Percentiles rank a stretch among this genome's conserved stretches.
Conservation (phyloP, 2,113 vertebrate species). For the Sclerurus mexicanus region DNA sequence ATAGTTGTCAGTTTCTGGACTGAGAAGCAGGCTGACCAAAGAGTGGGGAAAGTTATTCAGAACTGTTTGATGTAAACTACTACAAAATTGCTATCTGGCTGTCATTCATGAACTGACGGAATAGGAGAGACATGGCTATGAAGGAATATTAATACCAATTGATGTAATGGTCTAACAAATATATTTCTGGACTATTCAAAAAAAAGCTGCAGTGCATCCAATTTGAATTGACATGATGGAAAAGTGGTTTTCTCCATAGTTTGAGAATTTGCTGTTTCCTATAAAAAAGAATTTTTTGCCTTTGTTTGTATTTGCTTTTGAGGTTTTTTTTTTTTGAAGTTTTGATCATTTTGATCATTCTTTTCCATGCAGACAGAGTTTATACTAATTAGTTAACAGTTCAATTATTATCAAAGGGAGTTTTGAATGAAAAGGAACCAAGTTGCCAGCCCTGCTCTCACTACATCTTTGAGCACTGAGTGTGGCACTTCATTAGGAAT, state of each 20-base stretch:
- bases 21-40: not conserved
- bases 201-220: not conserved
- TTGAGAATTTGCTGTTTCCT: not conserved
- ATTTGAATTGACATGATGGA: slow-evolving; percentile 9
- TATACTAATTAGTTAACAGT: slow-evolving; percentile 52
- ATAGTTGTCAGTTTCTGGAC: not conserved
- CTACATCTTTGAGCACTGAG: not conserved
- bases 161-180: slow-evolving; percentile 14
- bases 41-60: not conserved
- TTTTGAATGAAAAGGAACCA: slow-evolving; percentile 32
- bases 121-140: not conserved
- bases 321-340: slow-evolving; percentile 6
- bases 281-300: not conserved
- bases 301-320: not conserved
- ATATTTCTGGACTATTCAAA: not conserved
- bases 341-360: slow-evolving; percentile 14
- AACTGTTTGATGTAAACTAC: not conserved
- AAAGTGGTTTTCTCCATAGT: not conserved
- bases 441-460: not conserved
- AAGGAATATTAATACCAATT: slow-evolving; percentile 5
- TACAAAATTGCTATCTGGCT: not conserved
- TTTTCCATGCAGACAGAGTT: slow-evolving; percentile 1
- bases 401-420: slow-evolving; percentile 49
- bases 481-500: slow-evolving; percentile 22
- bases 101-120: not conserved